phyloP scores from a whole-genome alignment of 2,113 vertebrate genomes.

The Catharus bicknelli region DNA sequence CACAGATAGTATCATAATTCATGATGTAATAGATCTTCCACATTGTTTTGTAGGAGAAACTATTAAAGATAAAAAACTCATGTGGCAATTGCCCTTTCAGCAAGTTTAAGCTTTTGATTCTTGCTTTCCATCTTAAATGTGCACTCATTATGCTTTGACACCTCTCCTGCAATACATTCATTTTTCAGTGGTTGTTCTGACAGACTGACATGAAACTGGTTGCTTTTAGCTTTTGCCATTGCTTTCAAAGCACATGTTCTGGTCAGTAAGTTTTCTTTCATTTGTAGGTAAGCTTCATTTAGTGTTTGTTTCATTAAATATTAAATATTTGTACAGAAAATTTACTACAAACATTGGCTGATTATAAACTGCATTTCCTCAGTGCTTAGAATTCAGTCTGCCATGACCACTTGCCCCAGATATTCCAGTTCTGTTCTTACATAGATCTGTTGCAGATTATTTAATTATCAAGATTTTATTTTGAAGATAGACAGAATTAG shows the following conservation, averaged over 20 bases:
- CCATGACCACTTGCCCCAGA: background rate
- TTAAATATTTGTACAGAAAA: background rate
- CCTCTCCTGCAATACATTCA: background rate
- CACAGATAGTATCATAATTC: slow-evolving; percentile 15
- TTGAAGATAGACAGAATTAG: background rate
- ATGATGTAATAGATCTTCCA: background rate
- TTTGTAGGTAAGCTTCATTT: background rate
- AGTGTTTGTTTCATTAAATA: background rate
- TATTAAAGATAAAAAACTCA: slow-evolving; percentile 37
- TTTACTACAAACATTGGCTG: background rate
- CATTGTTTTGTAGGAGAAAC: slow-evolving; percentile 4
- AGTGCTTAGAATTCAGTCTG: background rate
- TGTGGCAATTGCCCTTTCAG: slow-evolving; percentile 18
- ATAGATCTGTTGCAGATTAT: background rate
- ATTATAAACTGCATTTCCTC: background rate
- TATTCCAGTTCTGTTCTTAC: background rate
- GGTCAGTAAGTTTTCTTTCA: background rate
- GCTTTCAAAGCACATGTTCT: background rate
- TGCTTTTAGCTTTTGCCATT: background rate
- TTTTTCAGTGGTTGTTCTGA: slow-evolving; percentile 20
- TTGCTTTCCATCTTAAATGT: slow-evolving; percentile 27
- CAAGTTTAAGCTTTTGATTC: slow-evolving; percentile 36
- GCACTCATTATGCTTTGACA: background rate
- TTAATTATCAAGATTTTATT: background rate
- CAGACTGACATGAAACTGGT: background rate